phyloP scores from a whole-genome alignment of 1,140 invertebrate genomes.

The Aphelenchoides fujianensis region DNA sequence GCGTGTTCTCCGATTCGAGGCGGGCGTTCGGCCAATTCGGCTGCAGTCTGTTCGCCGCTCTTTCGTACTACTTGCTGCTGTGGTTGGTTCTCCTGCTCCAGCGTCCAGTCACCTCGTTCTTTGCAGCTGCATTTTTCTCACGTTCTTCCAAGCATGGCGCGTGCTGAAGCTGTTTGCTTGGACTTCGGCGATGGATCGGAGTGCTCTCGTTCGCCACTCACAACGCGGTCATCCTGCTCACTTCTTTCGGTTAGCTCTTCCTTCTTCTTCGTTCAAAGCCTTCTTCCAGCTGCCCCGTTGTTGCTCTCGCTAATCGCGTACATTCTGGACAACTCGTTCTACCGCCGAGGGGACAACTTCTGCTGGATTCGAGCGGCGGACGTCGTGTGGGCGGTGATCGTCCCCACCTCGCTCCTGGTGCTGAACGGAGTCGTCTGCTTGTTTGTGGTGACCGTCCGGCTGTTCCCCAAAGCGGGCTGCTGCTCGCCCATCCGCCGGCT shows the following conservation, averaged over 20 bases:
- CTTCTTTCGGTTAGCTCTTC: constrained; percentile 3
- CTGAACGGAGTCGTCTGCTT: constrained; percentile 30
- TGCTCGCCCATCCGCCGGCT: constrained; percentile 18
- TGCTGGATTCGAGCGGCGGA: constrained; percentile 38
- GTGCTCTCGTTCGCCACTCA: constrained; percentile 17
- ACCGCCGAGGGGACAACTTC: constrained; percentile 29
- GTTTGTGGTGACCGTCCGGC: constrained; percentile 23
- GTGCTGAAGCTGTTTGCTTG: constrained; percentile 31
- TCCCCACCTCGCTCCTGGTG: constrained; percentile 30
- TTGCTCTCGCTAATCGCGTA: constrained; percentile 6
- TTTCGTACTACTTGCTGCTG: not conserved
- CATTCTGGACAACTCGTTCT: constrained; percentile 24
- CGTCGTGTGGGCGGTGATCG: constrained; percentile 25
- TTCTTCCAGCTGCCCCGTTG: constrained; percentile 4
- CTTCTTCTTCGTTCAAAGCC: constrained; percentile 12
- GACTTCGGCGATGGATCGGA: constrained; percentile 1
- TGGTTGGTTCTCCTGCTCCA: not conserved
- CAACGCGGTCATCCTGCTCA: not conserved
- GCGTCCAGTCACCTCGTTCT: not conserved
- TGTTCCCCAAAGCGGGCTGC: constrained; percentile 30
- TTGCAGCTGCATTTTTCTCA: constrained; percentile 23
- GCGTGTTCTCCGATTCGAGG: not conserved
- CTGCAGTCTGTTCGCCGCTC: not conserved
- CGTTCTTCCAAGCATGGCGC: constrained; percentile 22
- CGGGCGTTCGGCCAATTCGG: not conserved